Evolutionary conservation across 2,113 vertebrate species (phyloP), one percentile per base, ranked within the genome.

Genomic region (Toxotes jaculatrix): DNA sequence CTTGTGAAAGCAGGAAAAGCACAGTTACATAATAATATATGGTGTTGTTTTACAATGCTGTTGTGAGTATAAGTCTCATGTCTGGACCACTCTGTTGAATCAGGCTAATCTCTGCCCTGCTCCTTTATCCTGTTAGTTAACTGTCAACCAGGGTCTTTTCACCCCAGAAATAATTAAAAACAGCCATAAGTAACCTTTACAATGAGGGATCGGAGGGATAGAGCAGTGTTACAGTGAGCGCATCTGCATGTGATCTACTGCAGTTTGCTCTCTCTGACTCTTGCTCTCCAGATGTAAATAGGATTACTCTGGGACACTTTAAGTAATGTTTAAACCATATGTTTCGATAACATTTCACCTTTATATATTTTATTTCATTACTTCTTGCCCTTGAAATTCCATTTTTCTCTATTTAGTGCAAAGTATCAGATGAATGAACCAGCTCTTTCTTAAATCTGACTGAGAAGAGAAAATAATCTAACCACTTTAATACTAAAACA

Each of bases 101-200:
- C 69, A 76, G 55, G 21, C 63, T 85, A 83, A 87, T 90, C 81
- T 75, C 77, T 47, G 57, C 11, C 57, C 77, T 8, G 38, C 66
- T 80, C 42, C 65, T 87, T 80, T 31, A 89, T 79, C 67, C 62
- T 62, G 19, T 86, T 82, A 68, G 82, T 92, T 89, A 87, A 88
- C 88, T 90, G 85, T 91, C 88, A 72, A 72, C 84, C 76, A 36
- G 85, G 88, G 83, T 90, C 78, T 81, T 79, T 83, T 84, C 83
- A 87, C 62, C 68, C 65, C 27, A 14, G 45, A 49, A 76, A 57
- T 79, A 92, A 91, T 90, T 88, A 88, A 90, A 91, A 92, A 83
- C 73, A 60, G 80, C 84, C 83, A 89, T 93, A 92, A 91, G 87
- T 90, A 94, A 92, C 80, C 89, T 95, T 95, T 94, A 95, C 57